Base-by-base conservation (phyloP, 2,113 vertebrate genomes). In the Panthera leo region DNA sequence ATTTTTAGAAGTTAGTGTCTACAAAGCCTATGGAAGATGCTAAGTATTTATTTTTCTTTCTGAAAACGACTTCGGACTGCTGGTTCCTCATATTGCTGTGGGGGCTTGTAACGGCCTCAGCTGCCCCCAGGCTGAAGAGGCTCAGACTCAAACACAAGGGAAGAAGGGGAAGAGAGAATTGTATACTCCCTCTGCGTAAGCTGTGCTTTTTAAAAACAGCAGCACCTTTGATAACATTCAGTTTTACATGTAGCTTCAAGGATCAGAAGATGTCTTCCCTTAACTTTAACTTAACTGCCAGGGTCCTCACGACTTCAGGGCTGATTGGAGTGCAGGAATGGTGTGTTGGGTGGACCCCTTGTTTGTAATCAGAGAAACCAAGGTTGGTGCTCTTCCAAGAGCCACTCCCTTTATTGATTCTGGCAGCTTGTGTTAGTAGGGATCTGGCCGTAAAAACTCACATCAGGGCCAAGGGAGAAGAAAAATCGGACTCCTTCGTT, bases 351-450 rank as follows among this genome's bases (percentile, higher is more conserved):
- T 45, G 27, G 65, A 39, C 68, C 61, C 45, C 51, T 79, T 25
- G 18, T 53, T 91, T 5, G 0, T 36, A 19, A 42, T 42, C 19
- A 86, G 88, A 78, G 97, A 91, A 73, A 29, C 42, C 11, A 58
- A 15, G 8, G 18, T 36, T 75, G 67, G 36, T 82, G 21, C 19
- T 5, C 34, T 91, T 84, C 82, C 84, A 70, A 75, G 61, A 94
- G 92, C 95, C 27, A 11, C 58, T 91, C 75, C 82, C 45, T 91
- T 45, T 63, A 65, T 80, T 83, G 93, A 83, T 95, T 93, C 95
- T 96, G 89, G 80, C 93, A 71, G 76, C 58, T 71, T 0, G 1
- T 92, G 5, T 34, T 65, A 88, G 48, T 11, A 45, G 61, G 68
- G 68, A 39, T 71, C 80, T 97, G 95, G 91, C 93, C 65, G 45